A percentile compares a stretch with the other conserved stretches of the same genome.
Conservation (phyloP, 2,797 vertebrate species). For the Micromesistius poutassou region DNA sequence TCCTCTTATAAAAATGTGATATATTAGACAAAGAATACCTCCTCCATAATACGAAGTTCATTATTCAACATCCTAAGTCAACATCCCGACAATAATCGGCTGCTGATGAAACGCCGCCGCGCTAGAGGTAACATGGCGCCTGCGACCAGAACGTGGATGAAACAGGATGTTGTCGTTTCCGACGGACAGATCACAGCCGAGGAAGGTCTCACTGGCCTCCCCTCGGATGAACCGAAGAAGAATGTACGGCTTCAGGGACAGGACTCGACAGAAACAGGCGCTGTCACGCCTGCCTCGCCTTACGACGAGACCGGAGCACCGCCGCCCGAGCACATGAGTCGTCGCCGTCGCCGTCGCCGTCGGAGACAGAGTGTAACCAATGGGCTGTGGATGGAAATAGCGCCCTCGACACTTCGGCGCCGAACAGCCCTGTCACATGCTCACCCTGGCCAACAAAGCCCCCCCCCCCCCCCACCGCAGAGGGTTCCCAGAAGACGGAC, state of each 20-base stretch:
- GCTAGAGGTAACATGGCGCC: neutral
- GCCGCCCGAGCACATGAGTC: slow-evolving; percentile 61
- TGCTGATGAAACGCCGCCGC: neutral
- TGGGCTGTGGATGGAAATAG: slow-evolving; percentile 65
- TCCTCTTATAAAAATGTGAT: too few species aligned
- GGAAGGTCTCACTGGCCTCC: slow-evolving; percentile 29
- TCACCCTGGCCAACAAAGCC: slow-evolving; percentile 37
- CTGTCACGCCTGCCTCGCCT: slow-evolving; percentile 45
- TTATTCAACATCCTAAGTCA: neutral
- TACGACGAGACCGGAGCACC: slow-evolving; percentile 33
- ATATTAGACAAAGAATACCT: too few species aligned
- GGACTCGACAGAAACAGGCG: slow-evolving; percentile 44
- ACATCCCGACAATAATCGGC: neutral
- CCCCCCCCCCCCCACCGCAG: slow-evolving; percentile 20
- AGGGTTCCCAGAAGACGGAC: slow-evolving; percentile 22
- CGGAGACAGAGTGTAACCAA: slow-evolving; percentile 69
- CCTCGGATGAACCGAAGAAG: slow-evolving; percentile 33
- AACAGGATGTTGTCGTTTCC: slow-evolving; percentile 22
- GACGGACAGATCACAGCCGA: slow-evolving; percentile 5
- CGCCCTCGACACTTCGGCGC: slow-evolving; percentile 49
- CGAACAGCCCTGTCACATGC: slow-evolving; percentile 31
- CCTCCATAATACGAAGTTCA: neutral
- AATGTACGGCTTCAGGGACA: slow-evolving; percentile 43
- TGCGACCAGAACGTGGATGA: slow-evolving; percentile 24
- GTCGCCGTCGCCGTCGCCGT: slow-evolving; percentile 20